Evolutionary conservation across 2,888 invertebrate species (phyloP).

Genomic region (Lucinisca nassula): DNA sequence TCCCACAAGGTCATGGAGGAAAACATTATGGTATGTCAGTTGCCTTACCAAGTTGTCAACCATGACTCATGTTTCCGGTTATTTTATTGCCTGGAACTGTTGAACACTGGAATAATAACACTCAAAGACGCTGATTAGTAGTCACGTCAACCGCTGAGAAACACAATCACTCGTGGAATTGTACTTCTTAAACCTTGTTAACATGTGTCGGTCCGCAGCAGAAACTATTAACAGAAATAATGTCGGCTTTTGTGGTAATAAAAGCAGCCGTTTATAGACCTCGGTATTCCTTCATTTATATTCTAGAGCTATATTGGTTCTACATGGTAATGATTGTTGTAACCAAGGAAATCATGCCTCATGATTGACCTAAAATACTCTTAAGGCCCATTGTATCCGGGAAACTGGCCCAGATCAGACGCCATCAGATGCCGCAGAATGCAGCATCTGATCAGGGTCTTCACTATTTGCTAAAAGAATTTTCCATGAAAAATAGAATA

Average conservation of each 20-base stretch:
- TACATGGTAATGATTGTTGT: neutral
- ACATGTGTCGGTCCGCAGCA: neutral
- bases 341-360: no score
- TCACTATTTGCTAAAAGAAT: no score
- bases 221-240: neutral
- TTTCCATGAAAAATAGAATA: no score
- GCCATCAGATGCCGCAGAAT: no score
- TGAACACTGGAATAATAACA: neutral
- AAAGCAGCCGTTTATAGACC: neutral
- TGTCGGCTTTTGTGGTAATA: neutral
- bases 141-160: neutral
- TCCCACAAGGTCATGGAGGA: no score
- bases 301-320: neutral
- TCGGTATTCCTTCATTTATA: neutral
- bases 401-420: no score
- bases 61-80: neutral
- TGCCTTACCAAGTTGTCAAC: no score
- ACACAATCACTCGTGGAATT: neutral
- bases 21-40: no score
- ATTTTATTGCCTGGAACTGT: neutral
- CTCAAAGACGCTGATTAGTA: slow-evolving; percentile 6
- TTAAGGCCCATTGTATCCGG: no score
- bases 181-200: neutral
- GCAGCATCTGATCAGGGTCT: no score
- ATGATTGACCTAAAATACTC: no score